These are phyloP conservation scores for Dermatemys mawii DNA, from an alignment of 2,113 vertebrate genomes.

Conservation along the genomic window DNA sequence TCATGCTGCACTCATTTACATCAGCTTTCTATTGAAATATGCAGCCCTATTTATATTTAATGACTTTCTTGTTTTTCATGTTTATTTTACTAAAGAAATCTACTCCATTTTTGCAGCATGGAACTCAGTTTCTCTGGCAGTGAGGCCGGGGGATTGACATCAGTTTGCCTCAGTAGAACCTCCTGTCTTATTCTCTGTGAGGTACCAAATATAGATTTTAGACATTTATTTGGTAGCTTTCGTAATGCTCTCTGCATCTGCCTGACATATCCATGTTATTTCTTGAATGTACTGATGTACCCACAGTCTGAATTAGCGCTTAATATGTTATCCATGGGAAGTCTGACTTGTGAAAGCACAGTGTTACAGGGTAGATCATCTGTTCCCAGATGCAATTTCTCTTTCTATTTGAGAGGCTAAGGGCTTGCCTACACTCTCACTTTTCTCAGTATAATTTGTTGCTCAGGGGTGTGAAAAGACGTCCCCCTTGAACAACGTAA, in stretches of 20 bases:
- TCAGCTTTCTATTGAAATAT: not conserved
- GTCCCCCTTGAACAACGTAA: too few species aligned
- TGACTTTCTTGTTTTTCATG: not conserved
- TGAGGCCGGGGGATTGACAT: not conserved
- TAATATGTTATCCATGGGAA: slow-evolving; percentile 65
- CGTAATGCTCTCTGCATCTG: slow-evolving; percentile 31
- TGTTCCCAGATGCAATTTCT: not conserved
- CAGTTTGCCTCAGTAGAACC: not conserved
- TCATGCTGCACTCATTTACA: rapidly evolving
- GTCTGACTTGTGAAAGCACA: not conserved
- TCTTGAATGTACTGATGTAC: slow-evolving; percentile 16
- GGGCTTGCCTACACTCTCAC: not conserved
- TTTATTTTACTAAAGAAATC: not conserved
- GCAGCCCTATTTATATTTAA: not conserved
- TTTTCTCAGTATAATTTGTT: not conserved
- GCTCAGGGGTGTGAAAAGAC: too few species aligned
- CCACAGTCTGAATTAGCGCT: slow-evolving; percentile 43
- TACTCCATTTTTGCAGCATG: not conserved
- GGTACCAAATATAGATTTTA: not conserved
- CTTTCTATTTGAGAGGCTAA: not conserved
- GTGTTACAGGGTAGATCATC: slow-evolving; percentile 16
- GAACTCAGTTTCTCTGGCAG: not conserved
- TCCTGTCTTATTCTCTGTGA: slow-evolving; percentile 33
- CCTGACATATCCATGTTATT: slow-evolving; percentile 3
- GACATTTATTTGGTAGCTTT: slow-evolving; percentile 39